Percentiles rank a stretch among this genome's conserved stretches.
Evolutionary conservation across 2,113 vertebrate species (phyloP).

Genomic region (Micronycteris hirsuta): DNA sequence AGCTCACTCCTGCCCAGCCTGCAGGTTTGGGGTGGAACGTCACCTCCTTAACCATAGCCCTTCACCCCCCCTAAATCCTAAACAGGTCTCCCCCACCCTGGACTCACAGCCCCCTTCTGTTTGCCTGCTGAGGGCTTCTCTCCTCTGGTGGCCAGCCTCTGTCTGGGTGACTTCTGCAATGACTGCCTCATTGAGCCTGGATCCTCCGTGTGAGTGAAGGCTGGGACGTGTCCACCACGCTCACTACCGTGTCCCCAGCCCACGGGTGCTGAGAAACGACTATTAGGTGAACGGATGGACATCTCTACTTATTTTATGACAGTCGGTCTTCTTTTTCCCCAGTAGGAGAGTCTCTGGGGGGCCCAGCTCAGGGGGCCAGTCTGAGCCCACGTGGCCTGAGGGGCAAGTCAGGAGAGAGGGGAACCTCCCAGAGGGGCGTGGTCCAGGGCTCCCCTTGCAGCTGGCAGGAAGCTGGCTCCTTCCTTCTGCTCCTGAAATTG

Average conservation of each 20-base stretch:
- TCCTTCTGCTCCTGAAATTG: slow-evolving; percentile 43
- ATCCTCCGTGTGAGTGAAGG: not conserved
- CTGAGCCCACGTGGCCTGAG: not conserved
- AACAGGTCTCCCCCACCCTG: not conserved
- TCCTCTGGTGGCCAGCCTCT: not conserved
- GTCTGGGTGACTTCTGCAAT: not conserved
- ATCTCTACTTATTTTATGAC: not conserved
- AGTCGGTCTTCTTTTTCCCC: not conserved
- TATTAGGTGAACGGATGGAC: not conserved
- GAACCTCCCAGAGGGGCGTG: not conserved
- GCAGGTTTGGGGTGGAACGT: not conserved
- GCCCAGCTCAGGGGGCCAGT: not conserved
- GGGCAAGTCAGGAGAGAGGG: not conserved
- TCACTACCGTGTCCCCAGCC: not conserved
- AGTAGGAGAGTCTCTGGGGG: not conserved
- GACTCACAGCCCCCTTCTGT: not conserved
- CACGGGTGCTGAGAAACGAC: not conserved
- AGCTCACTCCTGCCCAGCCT: not conserved
- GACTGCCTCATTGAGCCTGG: not conserved
- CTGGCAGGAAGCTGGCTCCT: slow-evolving; percentile 45
- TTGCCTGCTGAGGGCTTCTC: not conserved
- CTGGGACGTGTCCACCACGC: accelerated
- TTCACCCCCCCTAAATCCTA: not conserved
- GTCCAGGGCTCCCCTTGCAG: not conserved
- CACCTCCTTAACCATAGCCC: not conserved